Conservation (phyloP, 2,113 vertebrate genomes). For the Pteropus alecto region DNA sequence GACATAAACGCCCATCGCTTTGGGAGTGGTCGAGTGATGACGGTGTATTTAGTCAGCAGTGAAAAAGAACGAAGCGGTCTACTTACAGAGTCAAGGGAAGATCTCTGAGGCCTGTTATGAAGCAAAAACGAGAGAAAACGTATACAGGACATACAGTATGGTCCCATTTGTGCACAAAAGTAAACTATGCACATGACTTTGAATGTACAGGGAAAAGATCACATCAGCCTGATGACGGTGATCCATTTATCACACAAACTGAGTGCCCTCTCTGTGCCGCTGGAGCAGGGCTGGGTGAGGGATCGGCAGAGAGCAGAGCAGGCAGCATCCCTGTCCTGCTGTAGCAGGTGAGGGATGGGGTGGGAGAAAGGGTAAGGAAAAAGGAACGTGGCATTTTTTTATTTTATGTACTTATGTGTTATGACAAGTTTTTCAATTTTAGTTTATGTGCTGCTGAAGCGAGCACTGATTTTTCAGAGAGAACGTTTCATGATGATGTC, state of each 20-base stretch:
- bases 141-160: neutral
- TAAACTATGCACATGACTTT: neutral
- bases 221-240: no score
- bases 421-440: neutral
- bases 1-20: rapidly evolving
- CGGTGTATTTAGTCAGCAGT: neutral
- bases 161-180: neutral
- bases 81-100: neutral
- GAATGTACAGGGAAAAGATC: neutral
- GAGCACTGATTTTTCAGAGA: neutral
- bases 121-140: neutral
- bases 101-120: neutral
- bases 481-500: neutral
- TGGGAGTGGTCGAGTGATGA: neutral
- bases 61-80: neutral
- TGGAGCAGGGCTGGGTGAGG: neutral
- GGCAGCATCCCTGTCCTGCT: neutral
- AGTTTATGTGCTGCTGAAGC: no score
- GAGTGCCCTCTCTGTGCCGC: no score
- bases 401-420: neutral
- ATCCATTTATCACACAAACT: neutral
- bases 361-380: no score
- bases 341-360: rapidly evolving
- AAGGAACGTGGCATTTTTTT: neutral
- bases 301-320: neutral